Conservation (phyloP, 2,888 invertebrate species). For the Zaprionus obscuricornis region DNA sequence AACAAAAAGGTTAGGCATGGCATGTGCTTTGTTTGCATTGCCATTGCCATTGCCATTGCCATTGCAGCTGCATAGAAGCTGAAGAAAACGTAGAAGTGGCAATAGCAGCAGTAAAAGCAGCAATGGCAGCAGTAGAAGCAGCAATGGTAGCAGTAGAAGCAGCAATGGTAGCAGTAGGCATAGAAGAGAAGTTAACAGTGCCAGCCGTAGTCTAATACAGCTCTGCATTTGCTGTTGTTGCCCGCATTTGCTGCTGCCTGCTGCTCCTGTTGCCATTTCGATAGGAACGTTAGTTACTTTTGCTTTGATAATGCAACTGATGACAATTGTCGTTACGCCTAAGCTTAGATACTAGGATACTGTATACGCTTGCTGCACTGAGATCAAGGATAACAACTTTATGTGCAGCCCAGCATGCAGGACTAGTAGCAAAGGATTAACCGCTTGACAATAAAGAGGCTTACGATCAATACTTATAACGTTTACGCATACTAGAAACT, state of each 20-base stretch:
- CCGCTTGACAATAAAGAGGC: not conserved
- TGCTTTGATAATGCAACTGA: slow-evolving; percentile 57
- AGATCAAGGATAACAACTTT: slow-evolving; percentile 35
- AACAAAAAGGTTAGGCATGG: slow-evolving; percentile 53
- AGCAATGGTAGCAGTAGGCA: too few relatives aligned
- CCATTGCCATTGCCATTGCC: not conserved
- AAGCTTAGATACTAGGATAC: slow-evolving; percentile 36
- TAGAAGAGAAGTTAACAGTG: too few relatives aligned
- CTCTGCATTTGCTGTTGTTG: too few relatives aligned
- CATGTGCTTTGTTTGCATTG: slow-evolving; percentile 18
- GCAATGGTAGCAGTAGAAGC: not conserved
- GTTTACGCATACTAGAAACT: too few relatives aligned
- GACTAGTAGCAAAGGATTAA: too few relatives aligned
- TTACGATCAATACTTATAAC: slow-evolving; percentile 5
- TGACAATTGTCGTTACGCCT: slow-evolving; percentile 66
- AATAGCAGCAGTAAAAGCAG: not conserved
- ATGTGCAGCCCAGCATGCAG: too few relatives aligned
- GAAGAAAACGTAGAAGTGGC: not conserved
- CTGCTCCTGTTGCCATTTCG: not conserved
- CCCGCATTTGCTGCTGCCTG: not conserved
- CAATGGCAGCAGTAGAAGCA: not conserved
- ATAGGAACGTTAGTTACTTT: slow-evolving; percentile 55
- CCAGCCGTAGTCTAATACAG: too few relatives aligned
- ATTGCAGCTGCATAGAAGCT: not conserved
- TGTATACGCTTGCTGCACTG: slow-evolving; percentile 22